Conservation (phyloP, 1,140 invertebrate genomes). For the Scylla paramamosain region DNA sequence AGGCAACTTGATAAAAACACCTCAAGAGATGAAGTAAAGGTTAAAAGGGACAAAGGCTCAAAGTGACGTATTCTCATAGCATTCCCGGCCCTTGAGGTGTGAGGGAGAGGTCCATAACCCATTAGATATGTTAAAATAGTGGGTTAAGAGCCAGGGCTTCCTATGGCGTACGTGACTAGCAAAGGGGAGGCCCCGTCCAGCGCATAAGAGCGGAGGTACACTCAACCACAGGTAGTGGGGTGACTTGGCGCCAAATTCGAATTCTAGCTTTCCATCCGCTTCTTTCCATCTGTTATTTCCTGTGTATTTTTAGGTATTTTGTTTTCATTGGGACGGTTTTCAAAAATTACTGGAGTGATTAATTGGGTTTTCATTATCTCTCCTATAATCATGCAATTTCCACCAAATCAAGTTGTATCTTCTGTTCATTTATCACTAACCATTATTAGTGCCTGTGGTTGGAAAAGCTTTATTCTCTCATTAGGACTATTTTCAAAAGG, state of each 20-base stretch:
- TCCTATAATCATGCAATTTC: no score
- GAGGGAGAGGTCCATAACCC: not conserved
- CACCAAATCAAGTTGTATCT: no score
- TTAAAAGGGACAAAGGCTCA: no score
- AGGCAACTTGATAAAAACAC: no score
- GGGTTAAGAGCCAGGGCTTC: not conserved
- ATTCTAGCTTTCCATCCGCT: not conserved
- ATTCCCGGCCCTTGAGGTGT: not conserved
- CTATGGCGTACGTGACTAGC: constrained; percentile 68
- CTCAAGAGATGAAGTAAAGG: no score
- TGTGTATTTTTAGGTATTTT: no score
- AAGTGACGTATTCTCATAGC: not conserved
- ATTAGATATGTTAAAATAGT: not conserved
- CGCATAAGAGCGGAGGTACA: constrained; percentile 41
- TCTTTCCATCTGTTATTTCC: no score
- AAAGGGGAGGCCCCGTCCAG: not conserved
- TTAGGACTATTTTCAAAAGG: no score
- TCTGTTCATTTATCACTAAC: no score
- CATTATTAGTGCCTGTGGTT: no score
- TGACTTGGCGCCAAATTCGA: constrained; percentile 49
- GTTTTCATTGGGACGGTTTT: no score
- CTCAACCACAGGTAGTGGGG: constrained; percentile 70
- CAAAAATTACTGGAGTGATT: not conserved
- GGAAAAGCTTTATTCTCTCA: no score
- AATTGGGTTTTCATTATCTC: not conserved